Evolutionary conservation across 2,888 invertebrate species (phyloP).

Genomic region (Synanthedon myopaeformis): DNA sequence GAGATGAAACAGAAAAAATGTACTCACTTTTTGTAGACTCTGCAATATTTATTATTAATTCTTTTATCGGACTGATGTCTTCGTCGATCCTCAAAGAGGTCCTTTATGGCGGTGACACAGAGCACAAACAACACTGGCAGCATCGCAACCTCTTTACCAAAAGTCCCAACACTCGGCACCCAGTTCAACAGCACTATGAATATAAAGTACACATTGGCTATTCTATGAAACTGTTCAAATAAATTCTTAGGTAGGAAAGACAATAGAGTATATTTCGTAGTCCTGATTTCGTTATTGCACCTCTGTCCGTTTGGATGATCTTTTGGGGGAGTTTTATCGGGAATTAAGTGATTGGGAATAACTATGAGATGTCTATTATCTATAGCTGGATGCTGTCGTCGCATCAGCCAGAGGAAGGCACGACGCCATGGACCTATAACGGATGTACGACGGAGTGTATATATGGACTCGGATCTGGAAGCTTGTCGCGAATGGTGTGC

Average conservation of each 20-base stretch:
- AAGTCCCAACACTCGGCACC: conserved; percentile 94
- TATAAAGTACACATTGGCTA: conserved; percentile 97
- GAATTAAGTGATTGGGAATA: conserved; percentile 87
- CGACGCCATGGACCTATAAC: conserved; percentile 80
- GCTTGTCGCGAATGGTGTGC: conserved; percentile 86
- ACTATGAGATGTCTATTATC: conserved; percentile 79
- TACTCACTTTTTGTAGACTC: conserved; percentile 89
- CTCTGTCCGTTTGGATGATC: conserved; percentile 87
- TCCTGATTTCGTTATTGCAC: conserved; percentile 88
- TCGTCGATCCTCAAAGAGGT: conserved; percentile 93
- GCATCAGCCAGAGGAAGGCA: conserved; percentile 71
- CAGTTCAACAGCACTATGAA: conserved; percentile 96
- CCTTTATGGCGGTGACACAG: conserved; percentile 93
- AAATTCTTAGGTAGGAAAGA: conserved; percentile 97
- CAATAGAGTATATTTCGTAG: conserved; percentile 93
- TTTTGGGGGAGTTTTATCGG: conserved; percentile 81
- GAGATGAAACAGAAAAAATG: background rate
- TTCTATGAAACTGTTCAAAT: conserved; percentile 96
- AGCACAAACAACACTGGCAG: conserved; percentile 94
- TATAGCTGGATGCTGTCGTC: conserved; percentile 72
- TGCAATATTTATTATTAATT: conserved; percentile 92
- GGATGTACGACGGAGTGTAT: conserved; percentile 83
- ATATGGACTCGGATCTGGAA: conserved; percentile 89
- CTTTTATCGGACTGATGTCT: conserved; percentile 91
- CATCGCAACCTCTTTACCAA: conserved; percentile 96